A percentile compares a stretch with the other conserved stretches of the same genome.
Conservation (phyloP, 2,797 vertebrate species). For the Distichodus sexfasciatus region DNA sequence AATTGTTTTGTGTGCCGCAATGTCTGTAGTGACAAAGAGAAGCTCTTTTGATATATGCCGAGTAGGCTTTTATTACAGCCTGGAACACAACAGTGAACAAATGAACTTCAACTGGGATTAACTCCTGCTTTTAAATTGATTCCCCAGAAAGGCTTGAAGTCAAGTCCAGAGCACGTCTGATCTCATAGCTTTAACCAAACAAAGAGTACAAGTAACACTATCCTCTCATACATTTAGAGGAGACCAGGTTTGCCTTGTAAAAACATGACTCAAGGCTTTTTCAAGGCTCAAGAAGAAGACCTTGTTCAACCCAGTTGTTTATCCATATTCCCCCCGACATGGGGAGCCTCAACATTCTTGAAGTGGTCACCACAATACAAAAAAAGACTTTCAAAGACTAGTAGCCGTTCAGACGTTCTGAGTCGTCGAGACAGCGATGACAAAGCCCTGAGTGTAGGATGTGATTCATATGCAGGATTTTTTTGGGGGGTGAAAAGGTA, state of each 20-base stretch:
- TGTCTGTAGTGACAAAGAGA: neutral
- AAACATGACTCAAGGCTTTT: neutral
- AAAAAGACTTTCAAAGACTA: slow-evolving; percentile 30
- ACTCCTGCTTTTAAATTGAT: neutral
- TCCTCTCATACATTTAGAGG: slow-evolving; percentile 11
- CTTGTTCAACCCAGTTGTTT: slow-evolving; percentile 2
- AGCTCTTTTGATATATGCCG: neutral
- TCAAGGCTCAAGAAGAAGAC: neutral
- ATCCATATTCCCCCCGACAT: slow-evolving; percentile 5
- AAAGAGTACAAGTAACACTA: slow-evolving; percentile 12
- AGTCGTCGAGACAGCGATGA: slow-evolving; percentile 8
- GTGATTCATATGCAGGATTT: slow-evolving; percentile 18
- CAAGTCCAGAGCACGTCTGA: neutral
- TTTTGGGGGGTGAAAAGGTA: slow-evolving; percentile 22
- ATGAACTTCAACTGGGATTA: slow-evolving; percentile 6
- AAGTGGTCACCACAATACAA: slow-evolving; percentile 21
- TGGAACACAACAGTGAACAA: neutral
- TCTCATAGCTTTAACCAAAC: neutral
- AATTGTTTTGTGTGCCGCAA: neutral
- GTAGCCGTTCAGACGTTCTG: slow-evolving; percentile 4
- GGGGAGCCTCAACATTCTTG: neutral
- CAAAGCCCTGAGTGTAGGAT: neutral
- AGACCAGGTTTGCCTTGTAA: slow-evolving; percentile 15
- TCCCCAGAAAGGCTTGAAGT: neutral
- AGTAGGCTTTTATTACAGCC: neutral